A percentile compares a stretch with the other conserved stretches of the same genome.
These are phyloP conservation scores for Numenius arquata DNA, from an alignment of 2,113 vertebrate genomes.

Conservation along the genomic window DNA sequence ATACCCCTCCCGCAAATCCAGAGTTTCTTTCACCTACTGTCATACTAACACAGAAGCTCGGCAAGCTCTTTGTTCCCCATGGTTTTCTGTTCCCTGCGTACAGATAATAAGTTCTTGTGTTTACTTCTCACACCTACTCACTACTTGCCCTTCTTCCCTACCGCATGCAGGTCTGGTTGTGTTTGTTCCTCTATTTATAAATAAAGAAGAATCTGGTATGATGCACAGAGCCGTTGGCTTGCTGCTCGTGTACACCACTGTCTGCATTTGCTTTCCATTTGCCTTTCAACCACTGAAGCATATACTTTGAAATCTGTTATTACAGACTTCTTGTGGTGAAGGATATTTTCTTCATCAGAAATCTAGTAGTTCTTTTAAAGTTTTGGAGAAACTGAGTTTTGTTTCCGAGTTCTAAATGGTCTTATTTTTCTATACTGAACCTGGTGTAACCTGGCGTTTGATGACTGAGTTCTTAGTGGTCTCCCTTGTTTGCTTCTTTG, in stretches of 20 bases:
- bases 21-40: not conserved
- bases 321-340: not conserved
- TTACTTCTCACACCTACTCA: constrained; percentile 14
- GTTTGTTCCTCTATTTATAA: constrained; percentile 16
- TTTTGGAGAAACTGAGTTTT: not conserved
- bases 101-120: not conserved
- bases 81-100: not conserved
- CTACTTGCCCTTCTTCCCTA: not conserved
- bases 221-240: not conserved
- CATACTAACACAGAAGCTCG: not conserved
- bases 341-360: not conserved
- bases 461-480: not conserved
- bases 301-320: not conserved
- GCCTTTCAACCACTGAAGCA: not conserved
- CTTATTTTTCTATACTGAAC: not conserved
- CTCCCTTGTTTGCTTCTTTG: not conserved
- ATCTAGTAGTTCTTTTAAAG: not conserved
- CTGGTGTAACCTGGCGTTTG: not conserved
- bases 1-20: not conserved
- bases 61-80: not conserved
- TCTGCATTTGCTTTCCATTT: not conserved
- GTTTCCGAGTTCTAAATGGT: not conserved
- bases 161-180: not conserved
- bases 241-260: not conserved
- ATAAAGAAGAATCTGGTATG: not conserved